Conservation (phyloP, 2,797 vertebrate genomes). For the Lepidocolaptes lacrymiger region DNA sequence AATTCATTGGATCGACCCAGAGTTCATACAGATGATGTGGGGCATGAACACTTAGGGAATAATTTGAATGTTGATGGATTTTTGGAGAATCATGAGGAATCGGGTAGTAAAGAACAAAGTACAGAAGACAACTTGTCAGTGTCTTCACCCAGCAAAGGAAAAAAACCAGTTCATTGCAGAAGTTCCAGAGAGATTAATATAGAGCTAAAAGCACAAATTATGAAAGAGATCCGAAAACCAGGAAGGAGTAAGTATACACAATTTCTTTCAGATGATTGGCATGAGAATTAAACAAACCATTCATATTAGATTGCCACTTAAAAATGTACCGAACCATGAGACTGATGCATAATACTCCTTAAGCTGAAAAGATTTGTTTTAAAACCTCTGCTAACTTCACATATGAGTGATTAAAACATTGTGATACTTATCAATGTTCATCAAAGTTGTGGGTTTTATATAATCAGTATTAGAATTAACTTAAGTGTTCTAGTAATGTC, state of each 20-base stretch:
- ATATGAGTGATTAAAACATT: neutral
- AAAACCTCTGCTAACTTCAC: neutral
- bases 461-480: neutral
- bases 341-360: neutral
- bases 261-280: neutral
- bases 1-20: constrained; percentile 66
- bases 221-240: constrained; percentile 94
- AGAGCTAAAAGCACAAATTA: constrained; percentile 89
- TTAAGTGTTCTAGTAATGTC: neutral
- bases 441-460: neutral
- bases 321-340: neutral
- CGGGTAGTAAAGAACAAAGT: constrained; percentile 72
- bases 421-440: neutral
- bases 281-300: neutral
- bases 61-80: constrained; percentile 75
- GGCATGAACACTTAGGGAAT: constrained; percentile 72
- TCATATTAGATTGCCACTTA: neutral
- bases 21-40: constrained; percentile 74
- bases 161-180: constrained; percentile 84
- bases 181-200: constrained; percentile 87
- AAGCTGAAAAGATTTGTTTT: neutral
- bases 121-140: constrained; percentile 67
- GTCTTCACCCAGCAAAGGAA: constrained; percentile 83
- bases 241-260: constrained; percentile 87
- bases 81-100: constrained; percentile 76